A percentile compares a stretch with the other conserved stretches of the same genome.
Evolutionary conservation across 2,888 invertebrate species (phyloP).

Genomic region (Heteromurus nitidus): DNA sequence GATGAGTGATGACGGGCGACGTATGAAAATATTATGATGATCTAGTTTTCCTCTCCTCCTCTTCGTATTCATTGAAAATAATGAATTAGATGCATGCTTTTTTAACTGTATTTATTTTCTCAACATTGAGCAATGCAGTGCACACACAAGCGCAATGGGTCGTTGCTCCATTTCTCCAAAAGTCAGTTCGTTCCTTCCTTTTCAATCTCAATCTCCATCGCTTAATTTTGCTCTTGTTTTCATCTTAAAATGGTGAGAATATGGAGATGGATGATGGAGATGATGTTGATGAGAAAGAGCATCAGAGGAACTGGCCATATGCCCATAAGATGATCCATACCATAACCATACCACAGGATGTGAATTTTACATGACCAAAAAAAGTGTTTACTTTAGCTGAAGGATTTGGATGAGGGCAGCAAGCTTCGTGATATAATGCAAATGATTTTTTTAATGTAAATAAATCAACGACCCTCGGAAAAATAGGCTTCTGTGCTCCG

Average conservation of each 20-base stretch:
- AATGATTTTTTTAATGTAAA: constrained; percentile 52
- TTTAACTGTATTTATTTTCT: constrained; percentile 26
- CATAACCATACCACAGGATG: constrained; percentile 6
- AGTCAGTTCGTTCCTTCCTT: constrained; percentile 15
- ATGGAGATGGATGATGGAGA: neutral
- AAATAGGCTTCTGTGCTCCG: neutral
- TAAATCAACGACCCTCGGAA: constrained; percentile 33
- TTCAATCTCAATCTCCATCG: constrained; percentile 26
- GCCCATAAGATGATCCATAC: too few relatives aligned
- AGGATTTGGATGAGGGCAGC: neutral
- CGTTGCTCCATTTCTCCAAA: constrained; percentile 41
- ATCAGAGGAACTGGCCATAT: constrained; percentile 6
- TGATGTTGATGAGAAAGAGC: neutral
- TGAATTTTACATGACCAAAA: too few relatives aligned
- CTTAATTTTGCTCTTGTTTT: constrained; percentile 4
- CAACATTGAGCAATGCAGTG: constrained; percentile 1
- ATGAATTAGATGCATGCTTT: constrained; percentile 49
- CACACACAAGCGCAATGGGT: constrained; percentile 6
- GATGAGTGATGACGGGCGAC: too few relatives aligned
- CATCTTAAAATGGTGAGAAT: too few relatives aligned
- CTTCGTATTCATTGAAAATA: constrained; percentile 23
- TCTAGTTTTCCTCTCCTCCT: constrained; percentile 29
- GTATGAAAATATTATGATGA: neutral
- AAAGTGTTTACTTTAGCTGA: too few relatives aligned
- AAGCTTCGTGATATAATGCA: neutral